Evolutionary conservation across 2,888 invertebrate genomes (phyloP), one percentile per base, ranked within the genome.

Genomic region (Drosophila pegasa): DNA sequence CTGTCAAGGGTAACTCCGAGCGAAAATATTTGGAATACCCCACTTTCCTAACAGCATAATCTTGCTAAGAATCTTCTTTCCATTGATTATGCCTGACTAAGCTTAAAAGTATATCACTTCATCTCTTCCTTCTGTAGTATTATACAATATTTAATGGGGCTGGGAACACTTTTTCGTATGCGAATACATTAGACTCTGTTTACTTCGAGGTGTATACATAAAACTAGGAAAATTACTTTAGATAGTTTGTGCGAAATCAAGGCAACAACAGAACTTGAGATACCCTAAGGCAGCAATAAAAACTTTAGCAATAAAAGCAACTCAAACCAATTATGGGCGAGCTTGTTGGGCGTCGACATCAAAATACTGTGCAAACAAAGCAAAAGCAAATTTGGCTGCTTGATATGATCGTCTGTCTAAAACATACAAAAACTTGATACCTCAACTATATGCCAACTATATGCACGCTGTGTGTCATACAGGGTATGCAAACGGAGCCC

Each of bases 201-300:
- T 18, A 4, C 5, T 27, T 25, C 25, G 25, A 16, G 16, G 0
- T 27, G 16, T 27, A 9, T 6, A 27, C 5, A 16, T 16, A 12
- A 2, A n/a, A n/a, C 27, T 18, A 2, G 8, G 8, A 18, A 37
- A 14, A 16, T 6, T 47, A 59, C 51, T 52, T 67, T 10, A 48
- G 22, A 38, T 58, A n/a, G 33, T 59, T 45, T 5, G 48, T 10
- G 62, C 20, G 29, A 38, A 35, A 38, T 72, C 67, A 73, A 73
- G 67, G 56, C 41, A 14, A 65, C 55, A 31, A 29, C 27, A 47
- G 43, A 61, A 61, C 22, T 45, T 25, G 20, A 47, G 33, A 18
- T 40, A 20, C 3, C 2, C 12, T 18, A 27, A 35, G 16, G 7
- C 12, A 31, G 6, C 14, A 35, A n/a, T 33, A 50, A 43, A 40